Conservation (phyloP, 1,140 invertebrate genomes). For the Brachionus asplanchnoidis region DNA sequence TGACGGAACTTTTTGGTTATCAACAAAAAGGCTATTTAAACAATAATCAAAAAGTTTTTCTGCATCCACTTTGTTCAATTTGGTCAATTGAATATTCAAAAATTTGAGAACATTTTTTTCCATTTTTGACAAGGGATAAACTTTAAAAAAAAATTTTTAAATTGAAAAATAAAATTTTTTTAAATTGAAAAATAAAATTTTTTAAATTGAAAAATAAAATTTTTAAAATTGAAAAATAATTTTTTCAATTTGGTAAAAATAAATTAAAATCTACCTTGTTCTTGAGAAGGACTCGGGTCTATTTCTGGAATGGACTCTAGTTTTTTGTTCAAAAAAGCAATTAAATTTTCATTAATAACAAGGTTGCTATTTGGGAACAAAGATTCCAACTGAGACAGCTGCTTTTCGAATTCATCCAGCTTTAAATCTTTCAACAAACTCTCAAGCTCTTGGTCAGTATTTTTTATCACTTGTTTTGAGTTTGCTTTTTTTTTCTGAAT, state of each 20-base stretch:
- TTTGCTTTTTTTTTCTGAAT: background rate
- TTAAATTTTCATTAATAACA: background rate
- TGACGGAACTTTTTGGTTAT: conserved; percentile 4
- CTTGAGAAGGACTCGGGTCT: background rate
- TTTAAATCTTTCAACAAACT: background rate
- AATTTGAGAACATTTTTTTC: conserved; percentile 27
- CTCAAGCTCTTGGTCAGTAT: background rate
- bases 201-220: background rate
- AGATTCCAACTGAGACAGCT: background rate
- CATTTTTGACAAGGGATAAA: background rate
- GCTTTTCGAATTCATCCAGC: background rate
- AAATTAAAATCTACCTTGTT: background rate
- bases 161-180: background rate
- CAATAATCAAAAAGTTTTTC: conserved; percentile 26
- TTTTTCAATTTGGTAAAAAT: background rate
- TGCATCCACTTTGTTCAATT: background rate
- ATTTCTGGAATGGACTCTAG: background rate
- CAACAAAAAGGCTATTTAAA: background rate
- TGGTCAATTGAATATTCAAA: conserved; percentile 2
- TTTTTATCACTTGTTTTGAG: background rate
- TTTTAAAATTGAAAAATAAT: background rate
- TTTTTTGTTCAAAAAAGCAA: conserved; percentile 22
- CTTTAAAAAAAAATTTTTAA: background rate
- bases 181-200: background rate
- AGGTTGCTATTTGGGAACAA: background rate